phyloP scores from a whole-genome alignment of 2,797 vertebrate genomes.

The Hydrolagus colliei region DNA sequence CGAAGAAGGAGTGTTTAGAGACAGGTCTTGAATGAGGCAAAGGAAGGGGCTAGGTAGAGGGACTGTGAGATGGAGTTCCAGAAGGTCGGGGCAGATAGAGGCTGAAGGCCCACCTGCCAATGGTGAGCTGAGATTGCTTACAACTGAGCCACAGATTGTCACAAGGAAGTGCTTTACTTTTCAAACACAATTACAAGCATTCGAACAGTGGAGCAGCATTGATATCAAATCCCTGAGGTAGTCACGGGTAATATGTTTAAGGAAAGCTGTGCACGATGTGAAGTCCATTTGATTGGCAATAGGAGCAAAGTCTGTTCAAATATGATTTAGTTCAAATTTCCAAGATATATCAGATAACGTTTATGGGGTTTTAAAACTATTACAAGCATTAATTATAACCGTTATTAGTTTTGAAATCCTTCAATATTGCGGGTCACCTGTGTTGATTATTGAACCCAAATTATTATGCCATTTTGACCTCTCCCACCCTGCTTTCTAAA shows the following conservation, averaged over 20 bases:
- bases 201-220: not conserved
- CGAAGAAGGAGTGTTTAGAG: too few species aligned
- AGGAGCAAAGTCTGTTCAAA: not conserved
- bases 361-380: too few species aligned
- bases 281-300: not conserved
- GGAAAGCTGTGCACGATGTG: slow-evolving; percentile 4
- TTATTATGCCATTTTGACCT: not conserved
- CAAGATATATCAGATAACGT: not conserved
- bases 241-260: not conserved
- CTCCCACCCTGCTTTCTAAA: not conserved
- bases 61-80: too few species aligned
- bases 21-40: too few species aligned
- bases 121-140: not conserved
- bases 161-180: not conserved
- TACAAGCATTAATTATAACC: too few species aligned
- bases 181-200: too few species aligned
- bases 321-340: slow-evolving; percentile 8
- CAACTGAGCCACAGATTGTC: not conserved
- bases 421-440: not conserved
- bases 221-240: not conserved
- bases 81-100: too few species aligned
- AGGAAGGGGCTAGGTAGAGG: too few species aligned
- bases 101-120: too few species aligned
- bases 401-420: too few species aligned
- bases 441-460: not conserved